Evolutionary conservation across 2,888 invertebrate genomes (phyloP).

Genomic region (Caradrina clavipalpis): DNA sequence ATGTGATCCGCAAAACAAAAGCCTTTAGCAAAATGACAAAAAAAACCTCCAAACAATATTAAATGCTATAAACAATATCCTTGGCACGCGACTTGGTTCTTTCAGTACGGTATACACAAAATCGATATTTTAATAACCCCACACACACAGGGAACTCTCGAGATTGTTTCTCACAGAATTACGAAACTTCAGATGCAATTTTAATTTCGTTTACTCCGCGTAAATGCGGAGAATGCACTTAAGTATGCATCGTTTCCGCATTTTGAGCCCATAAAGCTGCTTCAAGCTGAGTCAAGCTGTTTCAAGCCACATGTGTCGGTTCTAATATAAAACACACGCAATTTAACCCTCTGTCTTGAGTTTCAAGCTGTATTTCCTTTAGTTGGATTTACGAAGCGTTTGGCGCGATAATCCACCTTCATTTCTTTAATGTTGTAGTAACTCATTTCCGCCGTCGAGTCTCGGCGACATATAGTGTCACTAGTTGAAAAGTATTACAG

Average conservation of each 20-base stretch:
- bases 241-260: constrained; percentile 43
- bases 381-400: constrained; percentile 30
- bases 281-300: constrained; percentile 3
- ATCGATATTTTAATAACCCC: constrained; percentile 15
- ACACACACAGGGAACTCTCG: not conserved
- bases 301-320: constrained; percentile 9
- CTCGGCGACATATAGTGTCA: not conserved
- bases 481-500: not conserved
- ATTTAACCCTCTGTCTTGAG: not conserved
- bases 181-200: constrained; percentile 29
- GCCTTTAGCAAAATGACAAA: not conserved
- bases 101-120: not conserved
- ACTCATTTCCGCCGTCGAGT: constrained; percentile 26
- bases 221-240: constrained; percentile 22
- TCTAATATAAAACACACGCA: constrained; percentile 18
- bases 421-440: constrained; percentile 32
- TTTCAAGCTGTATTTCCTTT: constrained; percentile 4
- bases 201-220: constrained; percentile 29
- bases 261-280: constrained; percentile 11
- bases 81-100: constrained; percentile 3
- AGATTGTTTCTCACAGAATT: constrained; percentile 13
- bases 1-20: not conserved
- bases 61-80: constrained; percentile 22
- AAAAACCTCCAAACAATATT: constrained; percentile 14
- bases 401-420: constrained; percentile 28